These are phyloP conservation scores for Corythoichthys intestinalis DNA, from an alignment of 2,113 vertebrate species.

Conservation along the genomic window DNA sequence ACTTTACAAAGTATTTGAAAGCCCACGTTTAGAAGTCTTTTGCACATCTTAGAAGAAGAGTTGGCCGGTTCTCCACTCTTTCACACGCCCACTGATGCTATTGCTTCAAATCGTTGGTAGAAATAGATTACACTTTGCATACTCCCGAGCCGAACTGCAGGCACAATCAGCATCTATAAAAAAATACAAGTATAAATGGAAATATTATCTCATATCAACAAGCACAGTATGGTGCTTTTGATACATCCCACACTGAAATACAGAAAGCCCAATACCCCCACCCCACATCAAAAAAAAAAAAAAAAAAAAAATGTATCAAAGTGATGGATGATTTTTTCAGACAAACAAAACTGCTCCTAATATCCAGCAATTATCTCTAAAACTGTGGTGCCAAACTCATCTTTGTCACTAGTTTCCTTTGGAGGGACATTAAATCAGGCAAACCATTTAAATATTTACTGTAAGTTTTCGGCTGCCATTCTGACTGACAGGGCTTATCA, in stretches of 20 bases:
- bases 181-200: background rate
- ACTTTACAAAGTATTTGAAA: slow-evolving; percentile 16
- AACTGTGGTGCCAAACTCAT: background rate
- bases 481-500: too few species aligned
- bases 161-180: slow-evolving; percentile 17
- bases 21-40: slow-evolving; percentile 38
- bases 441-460: too few species aligned
- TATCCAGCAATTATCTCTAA: background rate
- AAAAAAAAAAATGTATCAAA: background rate
- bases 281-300: background rate
- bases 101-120: background rate
- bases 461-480: too few species aligned
- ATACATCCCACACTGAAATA: slow-evolving; percentile 23
- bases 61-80: slow-evolving; percentile 33
- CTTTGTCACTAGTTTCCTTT: too few species aligned
- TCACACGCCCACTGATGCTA: slow-evolving; percentile 46
- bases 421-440: too few species aligned
- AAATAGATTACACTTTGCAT: slow-evolving; percentile 24
- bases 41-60: slow-evolving; percentile 27
- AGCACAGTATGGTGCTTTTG: background rate
- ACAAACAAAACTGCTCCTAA: background rate
- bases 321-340: slow-evolving; percentile 6
- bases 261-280: background rate
- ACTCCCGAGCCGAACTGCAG: slow-evolving; percentile 3
- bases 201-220: slow-evolving; percentile 9